Evolutionary conservation across 2,888 invertebrate species (phyloP).

Genomic region (Tenthredo notha): DNA sequence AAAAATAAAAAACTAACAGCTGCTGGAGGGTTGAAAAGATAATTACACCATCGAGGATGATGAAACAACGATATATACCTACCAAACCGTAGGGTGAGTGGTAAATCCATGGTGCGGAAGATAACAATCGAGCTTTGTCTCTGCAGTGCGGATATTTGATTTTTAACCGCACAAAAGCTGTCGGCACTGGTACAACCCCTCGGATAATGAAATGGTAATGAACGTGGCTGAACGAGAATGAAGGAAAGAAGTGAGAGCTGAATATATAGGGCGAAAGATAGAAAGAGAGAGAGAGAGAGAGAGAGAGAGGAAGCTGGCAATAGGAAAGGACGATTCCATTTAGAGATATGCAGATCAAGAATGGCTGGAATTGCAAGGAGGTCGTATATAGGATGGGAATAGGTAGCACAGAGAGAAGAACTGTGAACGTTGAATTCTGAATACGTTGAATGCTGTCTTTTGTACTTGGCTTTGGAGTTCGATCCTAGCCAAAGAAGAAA

Average conservation of each 20-base stretch:
- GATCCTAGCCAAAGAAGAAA: not conserved
- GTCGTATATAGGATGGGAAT: not conserved
- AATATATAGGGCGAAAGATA: constrained; percentile 44
- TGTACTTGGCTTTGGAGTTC: constrained; percentile 54
- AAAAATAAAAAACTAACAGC: not conserved
- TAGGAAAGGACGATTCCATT: constrained; percentile 67
- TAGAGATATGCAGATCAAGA: constrained; percentile 70
- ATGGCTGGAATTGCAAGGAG: constrained; percentile 46
- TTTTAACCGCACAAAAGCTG: constrained; percentile 37
- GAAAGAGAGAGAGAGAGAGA: not conserved
- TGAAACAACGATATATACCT: not conserved
- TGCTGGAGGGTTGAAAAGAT: not conserved
- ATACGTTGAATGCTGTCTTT: constrained; percentile 62
- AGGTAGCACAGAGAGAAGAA: not conserved
- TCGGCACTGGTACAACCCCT: not conserved
- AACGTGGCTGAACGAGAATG: constrained; percentile 24
- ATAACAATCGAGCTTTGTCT: constrained; percentile 30
- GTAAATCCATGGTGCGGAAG: not conserved
- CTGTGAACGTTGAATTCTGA: constrained; percentile 51
- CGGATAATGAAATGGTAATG: constrained; percentile 48
- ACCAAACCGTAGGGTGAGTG: not conserved
- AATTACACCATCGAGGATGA: not conserved
- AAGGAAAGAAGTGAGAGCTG: constrained; percentile 25
- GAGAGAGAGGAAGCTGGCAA: constrained; percentile 8
- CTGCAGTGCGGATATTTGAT: constrained; percentile 35